phyloP scores from a whole-genome alignment of 35 echinoderm and acorn worm genomes.

The Ptychodera flava region DNA sequence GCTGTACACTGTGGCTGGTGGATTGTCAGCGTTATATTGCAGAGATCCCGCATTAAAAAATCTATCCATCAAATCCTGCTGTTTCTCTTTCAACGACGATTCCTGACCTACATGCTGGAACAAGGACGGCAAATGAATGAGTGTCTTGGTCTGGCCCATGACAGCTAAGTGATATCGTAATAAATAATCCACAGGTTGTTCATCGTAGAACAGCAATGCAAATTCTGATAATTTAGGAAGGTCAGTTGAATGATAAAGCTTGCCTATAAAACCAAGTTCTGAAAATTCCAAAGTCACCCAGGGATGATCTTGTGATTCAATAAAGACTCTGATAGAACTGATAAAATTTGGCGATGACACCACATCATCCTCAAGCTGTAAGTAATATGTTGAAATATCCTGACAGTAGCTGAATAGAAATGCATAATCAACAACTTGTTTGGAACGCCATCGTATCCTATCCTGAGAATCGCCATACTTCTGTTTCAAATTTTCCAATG shows the following conservation, averaged over 20 bases:
- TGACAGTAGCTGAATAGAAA: constrained; percentile 78
- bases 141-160: constrained; percentile 54
- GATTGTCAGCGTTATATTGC: constrained; percentile 60
- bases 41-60: constrained; percentile 64
- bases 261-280: constrained; percentile 88
- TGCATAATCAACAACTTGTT: constrained; percentile 89
- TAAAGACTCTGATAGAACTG: constrained; percentile 61
- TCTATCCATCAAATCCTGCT: constrained; percentile 43
- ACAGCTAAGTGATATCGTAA: constrained; percentile 60
- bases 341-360: constrained; percentile 68
- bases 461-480: constrained; percentile 72
- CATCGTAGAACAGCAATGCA: constrained; percentile 74
- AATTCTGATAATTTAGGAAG: constrained; percentile 62
- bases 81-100: constrained; percentile 76
- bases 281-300: constrained; percentile 86
- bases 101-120: constrained; percentile 79
- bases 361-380: constrained; percentile 94
- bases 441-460: constrained; percentile 70
- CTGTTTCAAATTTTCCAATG: constrained; percentile 53
- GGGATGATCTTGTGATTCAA: constrained; percentile 38
- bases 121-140: constrained; percentile 58
- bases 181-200: constrained; percentile 85
- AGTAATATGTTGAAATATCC: constrained; percentile 69
- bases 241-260: constrained; percentile 59
- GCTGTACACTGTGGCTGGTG: constrained; percentile 62